Evolutionary conservation across 2,113 vertebrate genomes (phyloP).

Genomic region (Vimba vimba): DNA sequence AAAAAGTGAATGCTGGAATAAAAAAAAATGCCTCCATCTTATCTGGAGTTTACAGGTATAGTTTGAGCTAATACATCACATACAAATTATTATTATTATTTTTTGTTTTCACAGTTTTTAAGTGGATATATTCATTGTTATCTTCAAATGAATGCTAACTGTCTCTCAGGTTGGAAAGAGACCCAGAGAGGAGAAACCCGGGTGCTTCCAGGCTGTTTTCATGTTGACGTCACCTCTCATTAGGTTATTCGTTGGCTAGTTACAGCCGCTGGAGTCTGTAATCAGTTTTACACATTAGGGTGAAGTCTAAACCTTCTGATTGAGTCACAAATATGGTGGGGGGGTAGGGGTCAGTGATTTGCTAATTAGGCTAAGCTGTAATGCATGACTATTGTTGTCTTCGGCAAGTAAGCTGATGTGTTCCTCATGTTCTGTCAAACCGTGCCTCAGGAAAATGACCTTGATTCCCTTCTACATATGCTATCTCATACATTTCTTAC

Average conservation of each 20-base stretch:
- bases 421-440: not conserved
- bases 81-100: not conserved
- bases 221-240: not conserved
- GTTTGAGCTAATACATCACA: not conserved
- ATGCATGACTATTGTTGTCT: not conserved
- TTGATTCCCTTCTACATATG: constrained; percentile 16
- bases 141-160: not conserved
- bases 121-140: not conserved
- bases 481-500: not conserved
- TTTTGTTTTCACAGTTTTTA: not conserved
- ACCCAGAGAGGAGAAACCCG: not conserved
- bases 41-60: not conserved
- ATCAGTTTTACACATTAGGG: constrained; percentile 5
- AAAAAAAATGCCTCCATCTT: not conserved
- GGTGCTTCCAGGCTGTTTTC: not conserved
- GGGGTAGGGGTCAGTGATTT: not conserved
- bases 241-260: not conserved
- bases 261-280: not conserved
- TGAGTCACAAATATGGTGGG: not conserved
- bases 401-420: not conserved
- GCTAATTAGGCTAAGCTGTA: not conserved
- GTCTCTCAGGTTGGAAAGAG: not conserved
- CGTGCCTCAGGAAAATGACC: not conserved
- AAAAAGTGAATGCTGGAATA: not conserved
- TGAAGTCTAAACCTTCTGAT: constrained; percentile 15